Evolutionary conservation across 1,140 invertebrate species (phyloP), one percentile per base, ranked within the genome.

Genomic region (Bombyx mori): DNA sequence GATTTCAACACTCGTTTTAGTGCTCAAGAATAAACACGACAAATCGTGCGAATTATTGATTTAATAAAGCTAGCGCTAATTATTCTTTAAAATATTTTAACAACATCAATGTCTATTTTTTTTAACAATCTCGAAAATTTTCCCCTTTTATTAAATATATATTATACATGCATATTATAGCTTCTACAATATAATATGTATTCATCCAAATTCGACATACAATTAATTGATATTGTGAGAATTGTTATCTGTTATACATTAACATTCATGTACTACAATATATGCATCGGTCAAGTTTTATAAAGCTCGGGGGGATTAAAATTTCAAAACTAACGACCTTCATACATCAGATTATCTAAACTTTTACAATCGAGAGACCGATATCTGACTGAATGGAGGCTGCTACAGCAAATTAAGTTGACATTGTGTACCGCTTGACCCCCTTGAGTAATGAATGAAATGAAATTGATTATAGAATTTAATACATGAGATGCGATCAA

Each of bases 301-400:
- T 68, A 75, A 71, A 75, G 68, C 69, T 77, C 60, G 66, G 60
- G 69, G 70, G 69, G 69, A 78, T 75, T 73, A 68, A 61, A 35
- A 73, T 79, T 79, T 72, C 78, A 82, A 72, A 81, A 81, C 63
- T 51, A 43, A n/a, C 60, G 71, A 75, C 75, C 73, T 81, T 75
- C 66, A 75, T 65, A 66, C 75, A 71, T 73, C 71, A 74, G 66
- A 74, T 78, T 74, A 76, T 71, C 68, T 73, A 68, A 73, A 78
- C 76, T 79, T 79, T 82, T 82, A 82, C 79, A 71, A 74, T 72
- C 66, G 60, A 63, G 61, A 60, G 56, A 53, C 61, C 60, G 60
- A 62, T 58, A 57, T 57, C 65, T 56, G 62, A 48, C 63, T 77
- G 69, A 74, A 74, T 71, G 63, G 64, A 63, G 58, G 56, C 54